These are phyloP conservation scores for Baronia brevicornis DNA, from an alignment of 2,888 invertebrate species.

Conservation along the genomic window DNA sequence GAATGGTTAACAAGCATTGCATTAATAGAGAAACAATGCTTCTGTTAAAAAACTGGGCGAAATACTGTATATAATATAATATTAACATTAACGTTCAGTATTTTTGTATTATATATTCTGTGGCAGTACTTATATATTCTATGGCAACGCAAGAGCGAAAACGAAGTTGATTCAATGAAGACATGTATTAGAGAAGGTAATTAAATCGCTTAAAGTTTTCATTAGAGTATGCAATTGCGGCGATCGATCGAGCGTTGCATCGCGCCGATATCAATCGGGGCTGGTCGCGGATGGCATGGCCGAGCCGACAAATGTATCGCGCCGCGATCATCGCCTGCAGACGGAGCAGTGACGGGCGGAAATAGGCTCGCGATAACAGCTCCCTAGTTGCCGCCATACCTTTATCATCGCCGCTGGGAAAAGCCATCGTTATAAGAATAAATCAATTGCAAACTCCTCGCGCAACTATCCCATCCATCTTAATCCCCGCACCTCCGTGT, in stretches of 20 bases:
- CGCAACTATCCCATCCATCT: slow-evolving; percentile 9
- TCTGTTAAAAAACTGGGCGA: too few species aligned
- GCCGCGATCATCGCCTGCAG: slow-evolving; percentile 64
- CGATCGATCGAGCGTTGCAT: slow-evolving; percentile 46
- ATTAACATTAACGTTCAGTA: too few species aligned
- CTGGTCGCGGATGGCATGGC: slow-evolving; percentile 31
- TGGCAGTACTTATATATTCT: too few species aligned
- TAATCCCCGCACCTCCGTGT: slow-evolving; percentile 3
- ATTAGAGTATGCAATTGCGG: slow-evolving; percentile 61
- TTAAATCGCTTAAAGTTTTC: slow-evolving; percentile 42
- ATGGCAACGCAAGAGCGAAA: too few species aligned
- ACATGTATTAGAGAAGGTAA: neutral
- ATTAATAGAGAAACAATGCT: too few species aligned
- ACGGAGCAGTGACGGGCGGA: slow-evolving; percentile 67
- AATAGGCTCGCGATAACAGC: slow-evolving; percentile 69
- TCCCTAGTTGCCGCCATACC: slow-evolving; percentile 57
- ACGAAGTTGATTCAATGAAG: too few species aligned
- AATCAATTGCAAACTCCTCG: slow-evolving; percentile 51
- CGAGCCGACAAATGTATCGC: slow-evolving; percentile 72
- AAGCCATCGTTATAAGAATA: slow-evolving; percentile 67
- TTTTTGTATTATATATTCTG: too few species aligned
- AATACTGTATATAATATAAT: too few species aligned
- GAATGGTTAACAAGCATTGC: too few species aligned
- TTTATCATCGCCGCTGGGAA: slow-evolving; percentile 64
- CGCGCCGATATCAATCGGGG: slow-evolving; percentile 17